phyloP scores from a whole-genome alignment of 2,888 invertebrate species.

The Rhingia rostrata region DNA sequence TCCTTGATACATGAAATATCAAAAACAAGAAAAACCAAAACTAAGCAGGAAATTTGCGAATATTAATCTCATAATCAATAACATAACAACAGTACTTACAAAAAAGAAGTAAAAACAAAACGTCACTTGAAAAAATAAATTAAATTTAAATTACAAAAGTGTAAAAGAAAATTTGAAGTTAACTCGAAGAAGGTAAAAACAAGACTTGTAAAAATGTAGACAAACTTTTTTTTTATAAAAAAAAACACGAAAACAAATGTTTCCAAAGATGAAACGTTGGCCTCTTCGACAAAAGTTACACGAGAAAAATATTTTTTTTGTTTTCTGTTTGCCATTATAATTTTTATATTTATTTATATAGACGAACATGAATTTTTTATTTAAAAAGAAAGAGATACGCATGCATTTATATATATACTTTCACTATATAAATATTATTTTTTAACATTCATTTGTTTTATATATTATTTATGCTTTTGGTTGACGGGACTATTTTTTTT shows the following conservation, averaged over 20 bases:
- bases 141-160: conserved; percentile 21
- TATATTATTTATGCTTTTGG: conserved; percentile 80
- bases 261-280: conserved; percentile 75
- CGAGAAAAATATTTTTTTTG: conserved; percentile 41
- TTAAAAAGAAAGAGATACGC: conserved; percentile 64
- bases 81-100: conserved; percentile 75
- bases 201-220: conserved; percentile 47
- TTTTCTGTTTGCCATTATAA: conserved; percentile 56
- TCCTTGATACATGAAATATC: conserved; percentile 40
- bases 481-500: conserved; percentile 83
- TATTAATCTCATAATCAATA: conserved; percentile 70
- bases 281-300: conserved; percentile 72
- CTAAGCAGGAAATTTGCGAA: conserved; percentile 62
- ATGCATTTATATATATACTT: conserved; percentile 73
- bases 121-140: conserved; percentile 14
- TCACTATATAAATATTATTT: conserved; percentile 73
- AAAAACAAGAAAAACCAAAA: conserved; percentile 34
- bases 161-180: conserved; percentile 45
- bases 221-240: not conserved
- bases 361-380: conserved; percentile 64
- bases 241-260: conserved; percentile 75
- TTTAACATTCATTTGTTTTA: conserved; percentile 77
- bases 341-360: conserved; percentile 68
- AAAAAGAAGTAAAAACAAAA: conserved; percentile 53
- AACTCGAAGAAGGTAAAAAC: conserved; percentile 36